Evolutionary conservation across 2,113 vertebrate genomes (phyloP).

Genomic region (Scytalopus superciliaris): DNA sequence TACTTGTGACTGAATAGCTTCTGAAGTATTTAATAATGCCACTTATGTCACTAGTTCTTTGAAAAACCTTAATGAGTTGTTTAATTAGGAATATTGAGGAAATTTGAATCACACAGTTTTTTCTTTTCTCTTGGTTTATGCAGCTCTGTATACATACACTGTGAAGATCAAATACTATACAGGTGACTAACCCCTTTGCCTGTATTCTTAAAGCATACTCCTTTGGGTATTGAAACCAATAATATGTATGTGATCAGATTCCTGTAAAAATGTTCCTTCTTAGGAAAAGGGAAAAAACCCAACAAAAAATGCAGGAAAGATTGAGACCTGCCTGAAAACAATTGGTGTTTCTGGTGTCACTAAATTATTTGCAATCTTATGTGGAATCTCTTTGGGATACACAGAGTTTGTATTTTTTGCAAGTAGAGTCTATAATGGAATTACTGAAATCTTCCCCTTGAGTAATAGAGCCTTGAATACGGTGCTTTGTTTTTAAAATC

Average conservation of each 20-base stretch:
- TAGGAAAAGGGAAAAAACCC: neutral
- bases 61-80: conserved; percentile 23
- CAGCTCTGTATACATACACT: neutral
- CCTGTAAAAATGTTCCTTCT: neutral
- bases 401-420: neutral
- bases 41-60: conserved; percentile 18
- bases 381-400: neutral
- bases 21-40: conserved; percentile 42
- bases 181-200: neutral
- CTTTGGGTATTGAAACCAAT: neutral
- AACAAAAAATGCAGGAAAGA: neutral
- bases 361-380: neutral
- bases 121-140: neutral
- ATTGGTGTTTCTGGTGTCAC: neutral
- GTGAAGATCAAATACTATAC: neutral
- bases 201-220: neutral
- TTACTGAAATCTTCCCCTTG: neutral
- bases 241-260: neutral
- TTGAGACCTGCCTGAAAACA: neutral
- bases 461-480: neutral
- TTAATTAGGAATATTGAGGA: conserved; percentile 30
- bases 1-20: conserved; percentile 31
- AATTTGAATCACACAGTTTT: neutral
- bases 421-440: neutral
- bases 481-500: neutral